A percentile compares a stretch with the other conserved stretches of the same genome.
Evolutionary conservation across 2,888 invertebrate species (phyloP).

Genomic region (Folsomia manolachei): DNA sequence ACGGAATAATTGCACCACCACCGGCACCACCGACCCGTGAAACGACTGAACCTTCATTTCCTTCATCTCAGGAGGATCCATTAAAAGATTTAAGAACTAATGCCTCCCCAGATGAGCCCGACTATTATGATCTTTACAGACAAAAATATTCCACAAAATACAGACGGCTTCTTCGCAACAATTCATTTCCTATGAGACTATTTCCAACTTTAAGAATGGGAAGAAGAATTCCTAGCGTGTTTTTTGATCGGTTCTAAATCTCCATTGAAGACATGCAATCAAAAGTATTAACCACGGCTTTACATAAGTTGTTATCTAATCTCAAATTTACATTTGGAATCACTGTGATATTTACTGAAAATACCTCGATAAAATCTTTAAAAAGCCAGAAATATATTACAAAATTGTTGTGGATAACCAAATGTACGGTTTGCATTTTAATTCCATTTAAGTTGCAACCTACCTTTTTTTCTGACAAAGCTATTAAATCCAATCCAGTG

Average conservation of each 20-base stretch:
- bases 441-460: too few species aligned
- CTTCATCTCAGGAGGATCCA: not conserved
- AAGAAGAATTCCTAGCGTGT: not conserved
- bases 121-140: conserved; percentile 12
- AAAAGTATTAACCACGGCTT: too few species aligned
- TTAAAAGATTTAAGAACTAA: not conserved
- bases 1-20: not conserved
- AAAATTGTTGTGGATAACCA: too few species aligned
- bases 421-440: too few species aligned
- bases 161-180: not conserved
- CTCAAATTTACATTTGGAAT: too few species aligned
- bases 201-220: not conserved
- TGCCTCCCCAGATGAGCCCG: not conserved
- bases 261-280: too few species aligned
- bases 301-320: too few species aligned
- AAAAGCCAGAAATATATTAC: too few species aligned
- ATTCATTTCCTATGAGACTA: not conserved
- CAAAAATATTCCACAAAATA: conserved; percentile 4
- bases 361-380: too few species aligned
- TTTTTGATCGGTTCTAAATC: conserved; percentile 1
- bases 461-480: too few species aligned
- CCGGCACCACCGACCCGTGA: not conserved
- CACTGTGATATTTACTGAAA: too few species aligned
- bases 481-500: too few species aligned
- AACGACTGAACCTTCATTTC: not conserved